Evolutionary conservation across 1,140 invertebrate genomes (phyloP), one percentile per base, ranked within the genome.

Genomic region (Nylanderia fulva): DNA sequence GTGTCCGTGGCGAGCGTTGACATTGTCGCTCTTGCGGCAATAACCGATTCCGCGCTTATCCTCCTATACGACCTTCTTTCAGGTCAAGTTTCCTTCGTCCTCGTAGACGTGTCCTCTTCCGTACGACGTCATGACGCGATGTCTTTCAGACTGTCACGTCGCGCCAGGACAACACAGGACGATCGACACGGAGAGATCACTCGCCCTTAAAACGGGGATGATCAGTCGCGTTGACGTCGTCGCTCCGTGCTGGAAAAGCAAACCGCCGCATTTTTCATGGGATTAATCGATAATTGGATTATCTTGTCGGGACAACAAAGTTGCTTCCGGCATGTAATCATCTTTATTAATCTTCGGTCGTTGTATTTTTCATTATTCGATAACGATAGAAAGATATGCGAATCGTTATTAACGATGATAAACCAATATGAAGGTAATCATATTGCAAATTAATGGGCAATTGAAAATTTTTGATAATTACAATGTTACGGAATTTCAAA

Each of bases 1-100:
- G 85, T 68, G 24, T 92, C 91, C 63, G 91, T 89, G 64, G 85
- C 87, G 88, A 90, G 68, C 69, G 90, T 86, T 88, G 93, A 93
- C 93, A 94, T 93, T 87, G 87, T 93, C 45, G n/a, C 63, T 56
- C n/a, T 45, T 42, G 33, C 54, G 24, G 48, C 60, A 29, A 33
- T 24, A 66, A 68, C 29, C 71, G 45, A 36, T 36, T 48, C 56
- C 71, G 11, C 18, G 9, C 52, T 75, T 85, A 64, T 80, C 56
- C 52, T 66, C n/a, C 39, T 68, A 45, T 29, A 27, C 58, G 15
- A 15, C 71, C 27, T 58, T 71, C 56, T 54, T 80, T 84, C 79
- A 86, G 69, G 54, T 90, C 45, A 85, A 71, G 39, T 88, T 85
- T 21, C 27, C 29, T 61, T 86, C 85, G 66, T 71, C 45, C 45